These are phyloP conservation scores for Apostichopus californicus DNA, from an alignment of 35 echinoderm and acorn worm species.

Conservation along the genomic window DNA sequence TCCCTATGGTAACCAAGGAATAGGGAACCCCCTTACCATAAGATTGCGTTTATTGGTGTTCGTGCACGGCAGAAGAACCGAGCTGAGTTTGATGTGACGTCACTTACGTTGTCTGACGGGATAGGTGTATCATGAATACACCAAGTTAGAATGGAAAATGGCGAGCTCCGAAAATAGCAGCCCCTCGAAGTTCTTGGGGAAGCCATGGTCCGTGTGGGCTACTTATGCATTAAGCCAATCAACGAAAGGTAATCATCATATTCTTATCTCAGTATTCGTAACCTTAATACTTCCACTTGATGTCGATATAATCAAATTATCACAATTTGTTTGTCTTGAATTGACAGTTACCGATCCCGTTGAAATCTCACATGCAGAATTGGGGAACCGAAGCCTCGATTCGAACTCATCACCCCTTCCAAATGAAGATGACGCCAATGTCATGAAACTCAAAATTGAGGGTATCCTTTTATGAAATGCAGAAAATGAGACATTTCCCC, in stretches of 20 bases:
- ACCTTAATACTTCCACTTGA: conserved; percentile 22
- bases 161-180: conserved; percentile 90
- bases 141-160: conserved; percentile 74
- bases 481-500: neutral
- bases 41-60: neutral
- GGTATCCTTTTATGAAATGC: conserved; percentile 83
- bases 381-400: conserved; percentile 40
- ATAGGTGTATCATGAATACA: conserved; percentile 66
- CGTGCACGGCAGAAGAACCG: conserved; percentile 4
- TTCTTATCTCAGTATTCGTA: conserved; percentile 36
- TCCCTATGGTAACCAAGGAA: conserved; percentile 7
- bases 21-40: neutral
- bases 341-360: conserved; percentile 60
- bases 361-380: conserved; percentile 55
- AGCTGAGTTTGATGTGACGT: conserved; percentile 64
- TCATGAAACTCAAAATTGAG: conserved; percentile 92
- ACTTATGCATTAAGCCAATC: conserved; percentile 48
- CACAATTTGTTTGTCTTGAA: conserved; percentile 55
- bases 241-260: conserved; percentile 43
- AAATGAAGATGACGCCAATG: conserved; percentile 63
- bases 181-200: conserved; percentile 91
- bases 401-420: conserved; percentile 16
- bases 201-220: conserved; percentile 92
- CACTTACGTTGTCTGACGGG: conserved; percentile 84
- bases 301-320: conserved; percentile 43